These are phyloP conservation scores for Aphodius granarius DNA, from an alignment of 2,888 invertebrate species.

Conservation along the genomic window DNA sequence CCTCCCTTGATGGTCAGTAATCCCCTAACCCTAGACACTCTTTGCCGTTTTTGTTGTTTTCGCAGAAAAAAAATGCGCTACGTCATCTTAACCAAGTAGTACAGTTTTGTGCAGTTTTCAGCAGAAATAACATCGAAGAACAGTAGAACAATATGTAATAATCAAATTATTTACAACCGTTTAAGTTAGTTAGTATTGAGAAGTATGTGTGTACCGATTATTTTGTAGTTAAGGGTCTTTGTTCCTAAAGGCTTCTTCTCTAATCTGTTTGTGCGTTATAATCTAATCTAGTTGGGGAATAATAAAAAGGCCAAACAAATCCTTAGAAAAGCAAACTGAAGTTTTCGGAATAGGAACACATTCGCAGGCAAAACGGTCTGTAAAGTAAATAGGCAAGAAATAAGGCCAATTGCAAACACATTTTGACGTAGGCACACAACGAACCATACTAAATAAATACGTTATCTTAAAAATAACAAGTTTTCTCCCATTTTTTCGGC, in stretches of 20 bases:
- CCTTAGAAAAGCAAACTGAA: background rate
- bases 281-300: background rate
- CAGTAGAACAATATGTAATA: too few relatives aligned
- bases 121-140: background rate
- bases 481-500: background rate
- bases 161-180: too few relatives aligned
- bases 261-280: background rate
- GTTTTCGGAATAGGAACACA: background rate
- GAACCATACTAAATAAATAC: constrained; percentile 2
- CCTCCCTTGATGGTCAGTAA: constrained; percentile 44
- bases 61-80: constrained; percentile 36
- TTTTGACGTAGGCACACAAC: constrained; percentile 7
- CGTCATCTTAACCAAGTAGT: constrained; percentile 32
- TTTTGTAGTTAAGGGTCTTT: background rate
- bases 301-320: background rate
- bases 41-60: constrained; percentile 43
- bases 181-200: too few relatives aligned
- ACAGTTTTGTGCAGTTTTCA: too few relatives aligned
- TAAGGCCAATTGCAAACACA: constrained; percentile 12
- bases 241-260: background rate
- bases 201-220: background rate
- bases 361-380: background rate
- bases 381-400: constrained; percentile 1
- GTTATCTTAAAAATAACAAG: constrained; percentile 14
- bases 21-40: constrained; percentile 46